Percentiles rank a stretch among this genome's conserved stretches.
These are phyloP conservation scores for Caenorhabditis latens DNA, from an alignment of 1,140 invertebrate species.

Conservation along the genomic window DNA sequence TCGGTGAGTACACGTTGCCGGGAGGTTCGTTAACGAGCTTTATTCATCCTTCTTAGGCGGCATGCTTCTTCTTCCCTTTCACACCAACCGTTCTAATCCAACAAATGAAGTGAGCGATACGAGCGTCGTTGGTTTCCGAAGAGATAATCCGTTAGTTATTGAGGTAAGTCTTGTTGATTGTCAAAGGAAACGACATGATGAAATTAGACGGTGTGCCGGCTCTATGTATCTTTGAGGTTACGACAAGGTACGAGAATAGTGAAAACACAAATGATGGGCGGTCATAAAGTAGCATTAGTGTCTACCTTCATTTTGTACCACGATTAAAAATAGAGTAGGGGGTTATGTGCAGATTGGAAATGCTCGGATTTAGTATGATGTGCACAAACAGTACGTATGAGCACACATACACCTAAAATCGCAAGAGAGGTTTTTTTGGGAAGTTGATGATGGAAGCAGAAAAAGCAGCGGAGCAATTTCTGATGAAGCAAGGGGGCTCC, in stretches of 20 bases:
- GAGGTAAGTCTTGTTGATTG: constrained; percentile 14
- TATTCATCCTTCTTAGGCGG: constrained; percentile 1
- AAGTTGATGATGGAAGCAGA: constrained; percentile 4
- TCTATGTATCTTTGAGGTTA: not conserved
- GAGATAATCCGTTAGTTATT: constrained; percentile 53
- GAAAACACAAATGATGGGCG: not conserved
- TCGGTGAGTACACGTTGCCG: too few relatives aligned
- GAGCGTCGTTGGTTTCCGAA: constrained; percentile 23
- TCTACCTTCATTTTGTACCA: not conserved
- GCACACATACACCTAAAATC: constrained; percentile 1
- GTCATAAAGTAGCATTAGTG: constrained; percentile 29
- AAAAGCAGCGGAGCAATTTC: constrained; percentile 38
- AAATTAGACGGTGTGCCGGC: too few relatives aligned
- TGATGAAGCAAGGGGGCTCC: constrained; percentile 9
- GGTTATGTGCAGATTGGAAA: too few relatives aligned
- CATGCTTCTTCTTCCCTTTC: constrained; percentile 25
- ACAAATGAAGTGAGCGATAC: constrained; percentile 39
- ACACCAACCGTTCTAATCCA: constrained; percentile 34
- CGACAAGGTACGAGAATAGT: constrained; percentile 9
- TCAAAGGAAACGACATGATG: not conserved
- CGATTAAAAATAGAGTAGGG: not conserved
- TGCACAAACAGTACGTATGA: constrained; percentile 14
- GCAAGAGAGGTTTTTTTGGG: constrained; percentile 14
- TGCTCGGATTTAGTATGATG: constrained; percentile 39
- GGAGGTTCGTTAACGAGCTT: constrained; percentile 20